phyloP scores from a whole-genome alignment of 2,888 invertebrate genomes.

The Synanthedon myopaeformis region DNA sequence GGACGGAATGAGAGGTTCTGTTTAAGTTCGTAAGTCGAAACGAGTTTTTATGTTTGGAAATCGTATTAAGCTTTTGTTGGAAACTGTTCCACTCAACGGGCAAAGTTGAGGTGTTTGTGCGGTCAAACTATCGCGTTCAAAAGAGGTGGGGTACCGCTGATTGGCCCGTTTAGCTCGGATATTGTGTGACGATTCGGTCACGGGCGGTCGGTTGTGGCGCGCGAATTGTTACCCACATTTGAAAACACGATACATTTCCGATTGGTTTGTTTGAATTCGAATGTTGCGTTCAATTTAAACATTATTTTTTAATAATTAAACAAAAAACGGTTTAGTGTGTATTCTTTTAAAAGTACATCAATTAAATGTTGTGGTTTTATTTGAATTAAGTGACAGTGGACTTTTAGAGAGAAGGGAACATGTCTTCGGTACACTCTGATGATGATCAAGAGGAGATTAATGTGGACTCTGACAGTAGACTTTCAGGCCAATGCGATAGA shows the following conservation, averaged over 20 bases:
- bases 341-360: background rate
- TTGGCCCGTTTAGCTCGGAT: slow-evolving; percentile 50
- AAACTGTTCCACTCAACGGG: slow-evolving; percentile 68
- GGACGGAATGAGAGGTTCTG: slow-evolving; percentile 55
- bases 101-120: slow-evolving; percentile 65
- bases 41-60: slow-evolving; percentile 71
- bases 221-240: slow-evolving; percentile 30
- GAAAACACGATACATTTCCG: slow-evolving; percentile 15
- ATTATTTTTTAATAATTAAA: background rate
- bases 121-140: slow-evolving; percentile 64
- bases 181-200: slow-evolving; percentile 52
- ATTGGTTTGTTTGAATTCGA: background rate
- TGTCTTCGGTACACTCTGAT: slow-evolving; percentile 69
- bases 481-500: slow-evolving; percentile 65
- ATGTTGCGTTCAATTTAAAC: background rate
- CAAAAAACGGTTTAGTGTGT: background rate
- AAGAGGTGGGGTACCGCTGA: slow-evolving; percentile 56
- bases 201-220: slow-evolving; percentile 52
- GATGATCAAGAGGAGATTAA: slow-evolving; percentile 78
- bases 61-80: slow-evolving; percentile 71
- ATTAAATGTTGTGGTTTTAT: background rate
- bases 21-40: slow-evolving; percentile 67
- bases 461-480: slow-evolving; percentile 74
- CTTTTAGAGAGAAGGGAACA: slow-evolving; percentile 20
- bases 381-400: slow-evolving; percentile 32